A percentile compares a stretch with the other conserved stretches of the same genome.
Conservation (phyloP, 2,113 vertebrate genomes). For the Ciconia maguari region DNA sequence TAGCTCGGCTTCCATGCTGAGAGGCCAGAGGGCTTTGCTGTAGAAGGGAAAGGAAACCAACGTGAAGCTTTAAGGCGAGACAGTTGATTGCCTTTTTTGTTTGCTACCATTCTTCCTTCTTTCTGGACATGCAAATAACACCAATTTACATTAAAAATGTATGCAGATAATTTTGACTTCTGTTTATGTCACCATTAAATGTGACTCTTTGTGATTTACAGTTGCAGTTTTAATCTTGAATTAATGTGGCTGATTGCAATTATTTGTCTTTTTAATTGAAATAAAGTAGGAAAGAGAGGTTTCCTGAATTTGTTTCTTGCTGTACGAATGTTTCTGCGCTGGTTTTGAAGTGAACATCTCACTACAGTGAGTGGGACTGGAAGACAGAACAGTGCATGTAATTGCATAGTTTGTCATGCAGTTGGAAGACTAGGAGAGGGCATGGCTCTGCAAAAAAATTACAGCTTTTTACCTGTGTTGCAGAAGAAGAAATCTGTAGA, state of each 20-base stretch:
- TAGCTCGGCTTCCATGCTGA: conserved; percentile 31
- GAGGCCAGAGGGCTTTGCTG: conserved; percentile 34
- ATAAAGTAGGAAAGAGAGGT: neutral
- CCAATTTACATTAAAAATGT: conserved; percentile 16
- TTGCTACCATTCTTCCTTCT: neutral
- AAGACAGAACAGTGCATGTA: neutral
- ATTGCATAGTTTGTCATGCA: neutral
- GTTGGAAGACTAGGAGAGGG: neutral
- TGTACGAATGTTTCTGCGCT: neutral
- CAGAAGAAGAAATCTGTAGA: neutral
- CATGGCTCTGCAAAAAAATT: neutral
- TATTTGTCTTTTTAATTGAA: conserved; percentile 42
- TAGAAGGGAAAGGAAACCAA: conserved; percentile 1
- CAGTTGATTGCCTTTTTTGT: neutral
- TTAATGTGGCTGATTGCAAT: neutral
- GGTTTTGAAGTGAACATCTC: neutral
- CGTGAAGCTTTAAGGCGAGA: neutral
- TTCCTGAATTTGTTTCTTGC: neutral
- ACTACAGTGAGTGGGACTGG: neutral
- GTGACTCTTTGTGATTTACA: neutral
- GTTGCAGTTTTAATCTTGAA: neutral
- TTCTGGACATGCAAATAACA: neutral
- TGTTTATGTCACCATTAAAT: neutral
- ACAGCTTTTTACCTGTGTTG: neutral
- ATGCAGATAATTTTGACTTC: neutral